Evolutionary conservation across 2,888 invertebrate genomes (phyloP).

Genomic region (Tenthredo mesomela): DNA sequence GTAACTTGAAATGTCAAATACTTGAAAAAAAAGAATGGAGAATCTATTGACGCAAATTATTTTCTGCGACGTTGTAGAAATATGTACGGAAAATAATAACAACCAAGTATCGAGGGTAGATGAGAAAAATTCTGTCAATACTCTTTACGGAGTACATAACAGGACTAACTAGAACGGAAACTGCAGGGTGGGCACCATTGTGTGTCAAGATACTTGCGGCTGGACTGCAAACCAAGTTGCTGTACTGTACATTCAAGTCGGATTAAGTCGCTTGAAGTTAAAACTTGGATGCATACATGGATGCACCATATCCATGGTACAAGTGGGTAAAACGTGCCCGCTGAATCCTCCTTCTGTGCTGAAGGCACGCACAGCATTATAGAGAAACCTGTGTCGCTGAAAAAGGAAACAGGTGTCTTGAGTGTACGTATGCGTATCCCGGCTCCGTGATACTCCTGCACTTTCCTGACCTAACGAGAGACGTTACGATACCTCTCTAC

Average conservation of each 20-base stretch:
- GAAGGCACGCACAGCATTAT: not conserved
- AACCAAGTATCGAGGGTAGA: not conserved
- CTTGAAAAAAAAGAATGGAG: no score
- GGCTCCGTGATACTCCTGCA: not conserved
- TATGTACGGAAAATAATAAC: not conserved
- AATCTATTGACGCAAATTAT: no score
- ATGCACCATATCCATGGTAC: not conserved
- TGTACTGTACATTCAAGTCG: not conserved
- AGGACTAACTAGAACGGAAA: slow-evolving; percentile 69
- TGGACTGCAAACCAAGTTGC: slow-evolving; percentile 8
- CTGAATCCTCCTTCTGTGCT: not conserved
- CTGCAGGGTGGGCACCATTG: slow-evolving; percentile 71
- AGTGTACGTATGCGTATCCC: not conserved
- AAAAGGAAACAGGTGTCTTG: slow-evolving; percentile 16
- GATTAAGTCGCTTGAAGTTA: slow-evolving; percentile 36
- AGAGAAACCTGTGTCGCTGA: slow-evolving; percentile 27
- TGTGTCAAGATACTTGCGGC: slow-evolving; percentile 57
- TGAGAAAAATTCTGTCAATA: slow-evolving; percentile 62
- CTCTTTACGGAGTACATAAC: slow-evolving; percentile 64
- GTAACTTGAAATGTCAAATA: no score
- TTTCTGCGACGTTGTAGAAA: not conserved
- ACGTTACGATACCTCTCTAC: not conserved
- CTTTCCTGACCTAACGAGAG: slow-evolving; percentile 26
- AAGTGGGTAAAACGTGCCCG: not conserved
- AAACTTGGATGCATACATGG: slow-evolving; percentile 4